Base-by-base conservation (phyloP, 2,797 vertebrate genomes). In the Notolepis coatsorum region DNA sequence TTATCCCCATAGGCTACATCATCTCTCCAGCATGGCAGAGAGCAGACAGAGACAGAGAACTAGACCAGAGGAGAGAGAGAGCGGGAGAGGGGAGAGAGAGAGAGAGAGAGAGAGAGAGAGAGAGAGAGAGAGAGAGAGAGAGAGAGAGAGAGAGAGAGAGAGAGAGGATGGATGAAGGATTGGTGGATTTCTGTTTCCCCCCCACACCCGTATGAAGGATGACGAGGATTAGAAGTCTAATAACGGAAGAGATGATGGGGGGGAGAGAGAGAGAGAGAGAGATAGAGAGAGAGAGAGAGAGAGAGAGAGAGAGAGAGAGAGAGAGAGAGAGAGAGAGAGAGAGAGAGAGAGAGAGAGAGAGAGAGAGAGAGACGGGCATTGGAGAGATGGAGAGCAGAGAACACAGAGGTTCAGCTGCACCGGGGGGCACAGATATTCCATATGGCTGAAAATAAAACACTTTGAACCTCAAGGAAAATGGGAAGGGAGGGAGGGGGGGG, bases 381-480 rank as follows among this genome's bases (percentile, higher is more conserved):
- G 20, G 27, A 35, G 15, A 13, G n/a, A 38, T 1, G n/a, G 30
- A 1, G 21, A 13, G 5, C n/a, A 41, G n/a, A 23, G 17, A 39
- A 15, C 4, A 25, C n/a, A n/a, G n/a, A n/a, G n/a, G n/a, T n/a
- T n/a, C n/a, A n/a, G n/a, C n/a, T n/a, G n/a, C n/a, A n/a, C n/a
- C n/a, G 18, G 42, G 56, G 30, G 55, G 38, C 21, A 47, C 31
- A 17, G 43, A 8, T 59, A 48, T 48, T 37, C 18, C 42, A 37
- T 9, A 10, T 13, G 2, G 20, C 49, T 50, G 37, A 52, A 28
- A 64, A 42, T 52, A 17, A 61, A 66, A 41, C 5, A 30, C 51
- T 62, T 64, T 13, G 33, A 56, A 61, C 6, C 23, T 23, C 12
- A 20, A 45, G 46, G 35, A 15, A 24, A 35, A 27, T 7, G 5